These are phyloP conservation scores for Dicerorhinus sumatrensis DNA, from an alignment of 2,113 vertebrate genomes.

Conservation along the genomic window DNA sequence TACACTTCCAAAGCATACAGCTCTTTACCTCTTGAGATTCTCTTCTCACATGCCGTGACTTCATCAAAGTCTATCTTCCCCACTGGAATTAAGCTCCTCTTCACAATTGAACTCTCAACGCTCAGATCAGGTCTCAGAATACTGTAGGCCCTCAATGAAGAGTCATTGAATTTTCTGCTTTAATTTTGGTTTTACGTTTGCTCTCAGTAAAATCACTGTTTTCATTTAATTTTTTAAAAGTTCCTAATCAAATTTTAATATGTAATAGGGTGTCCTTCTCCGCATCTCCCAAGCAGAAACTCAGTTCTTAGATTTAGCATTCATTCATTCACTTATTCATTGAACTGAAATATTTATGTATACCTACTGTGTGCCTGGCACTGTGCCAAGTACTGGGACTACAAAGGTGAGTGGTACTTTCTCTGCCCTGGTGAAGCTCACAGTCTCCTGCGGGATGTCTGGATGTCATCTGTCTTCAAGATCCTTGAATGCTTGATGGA, in stretches of 20 bases:
- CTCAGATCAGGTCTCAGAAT: background rate
- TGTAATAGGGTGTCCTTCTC: background rate
- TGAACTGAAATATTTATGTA: background rate
- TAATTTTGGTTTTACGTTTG: background rate
- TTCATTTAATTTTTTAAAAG: background rate
- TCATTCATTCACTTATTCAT: background rate
- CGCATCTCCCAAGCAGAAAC: background rate
- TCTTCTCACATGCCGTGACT: slow-evolving; percentile 32
- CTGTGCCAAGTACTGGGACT: background rate
- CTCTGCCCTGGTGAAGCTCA: background rate
- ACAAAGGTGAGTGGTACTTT: background rate
- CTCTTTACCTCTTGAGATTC: background rate
- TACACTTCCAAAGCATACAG: background rate
- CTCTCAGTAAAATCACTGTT: background rate
- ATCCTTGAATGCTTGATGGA: background rate
- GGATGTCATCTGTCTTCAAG: background rate
- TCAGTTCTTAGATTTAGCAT: background rate
- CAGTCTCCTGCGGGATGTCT: background rate
- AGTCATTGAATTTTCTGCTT: slow-evolving; percentile 17
- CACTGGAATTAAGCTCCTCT: slow-evolving; percentile 35
- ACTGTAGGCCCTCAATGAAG: background rate
- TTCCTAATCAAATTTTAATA: background rate
- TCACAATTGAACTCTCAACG: background rate
- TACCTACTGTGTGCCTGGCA: background rate
- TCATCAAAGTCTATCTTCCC: slow-evolving; percentile 57